These are phyloP conservation scores for Thalassarche chlororhynchos DNA, from an alignment of 2,113 vertebrate species.

Conservation along the genomic window DNA sequence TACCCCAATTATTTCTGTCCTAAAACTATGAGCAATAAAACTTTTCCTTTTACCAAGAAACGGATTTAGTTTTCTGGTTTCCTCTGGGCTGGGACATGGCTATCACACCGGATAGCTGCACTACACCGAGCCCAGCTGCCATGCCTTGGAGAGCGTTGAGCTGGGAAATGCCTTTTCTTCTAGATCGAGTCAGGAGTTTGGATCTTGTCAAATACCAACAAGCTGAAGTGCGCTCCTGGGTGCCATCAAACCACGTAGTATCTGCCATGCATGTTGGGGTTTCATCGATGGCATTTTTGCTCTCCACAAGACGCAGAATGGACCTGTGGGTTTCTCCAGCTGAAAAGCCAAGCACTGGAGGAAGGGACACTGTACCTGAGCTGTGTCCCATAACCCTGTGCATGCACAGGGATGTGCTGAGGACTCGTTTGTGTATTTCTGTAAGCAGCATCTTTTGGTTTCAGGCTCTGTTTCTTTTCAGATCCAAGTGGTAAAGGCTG, in stretches of 20 bases:
- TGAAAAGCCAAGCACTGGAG: background rate
- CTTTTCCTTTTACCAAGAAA: background rate
- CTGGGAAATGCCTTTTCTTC: background rate
- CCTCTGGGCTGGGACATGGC: background rate
- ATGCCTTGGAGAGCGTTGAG: background rate
- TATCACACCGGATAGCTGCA: background rate
- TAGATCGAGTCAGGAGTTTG: background rate
- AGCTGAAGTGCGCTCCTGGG: background rate
- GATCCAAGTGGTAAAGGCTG: background rate
- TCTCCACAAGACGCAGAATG: background rate
- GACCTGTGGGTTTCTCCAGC: background rate
- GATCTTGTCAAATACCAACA: background rate
- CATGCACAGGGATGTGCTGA: accelerated
- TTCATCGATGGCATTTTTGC: background rate
- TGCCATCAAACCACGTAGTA: accelerated
- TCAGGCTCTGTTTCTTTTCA: background rate
- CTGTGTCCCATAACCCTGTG: background rate
- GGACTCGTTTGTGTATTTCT: background rate
- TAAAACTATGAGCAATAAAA: background rate
- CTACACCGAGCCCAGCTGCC: background rate
- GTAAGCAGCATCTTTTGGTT: background rate
- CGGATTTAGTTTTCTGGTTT: background rate
- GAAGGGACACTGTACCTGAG: background rate
- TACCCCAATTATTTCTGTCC: background rate
- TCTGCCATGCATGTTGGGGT: background rate